A percentile compares a stretch with the other conserved stretches of the same genome.
These are phyloP conservation scores for Operophtera brumata DNA, from an alignment of 2,888 invertebrate genomes.

Conservation along the genomic window DNA sequence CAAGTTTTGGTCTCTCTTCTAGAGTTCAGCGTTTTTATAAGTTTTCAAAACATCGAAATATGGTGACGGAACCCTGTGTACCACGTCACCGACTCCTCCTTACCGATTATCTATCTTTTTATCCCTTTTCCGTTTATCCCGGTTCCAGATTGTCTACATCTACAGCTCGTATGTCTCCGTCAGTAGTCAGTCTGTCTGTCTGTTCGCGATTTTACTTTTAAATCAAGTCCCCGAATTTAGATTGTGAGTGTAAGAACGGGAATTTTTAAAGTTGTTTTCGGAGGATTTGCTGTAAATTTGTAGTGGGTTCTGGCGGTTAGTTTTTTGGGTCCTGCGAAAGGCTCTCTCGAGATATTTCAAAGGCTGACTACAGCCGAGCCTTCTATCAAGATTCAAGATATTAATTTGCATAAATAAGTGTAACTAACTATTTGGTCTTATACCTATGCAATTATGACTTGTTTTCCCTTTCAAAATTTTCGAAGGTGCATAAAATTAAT, in stretches of 20 bases:
- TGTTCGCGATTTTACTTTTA: slow-evolving; percentile 35
- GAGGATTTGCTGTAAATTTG: not conserved
- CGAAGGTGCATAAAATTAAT: too few relatives aligned
- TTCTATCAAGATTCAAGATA: too few relatives aligned
- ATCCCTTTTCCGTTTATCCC: slow-evolving; percentile 8
- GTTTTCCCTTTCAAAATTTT: too few relatives aligned
- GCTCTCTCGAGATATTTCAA: not conserved
- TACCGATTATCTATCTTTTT: not conserved
- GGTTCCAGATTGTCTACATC: slow-evolving; percentile 21
- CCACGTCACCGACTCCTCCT: not conserved
- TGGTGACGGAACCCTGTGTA: too few relatives aligned
- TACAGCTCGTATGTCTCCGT: slow-evolving; percentile 38
- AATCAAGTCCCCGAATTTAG: slow-evolving; percentile 22
- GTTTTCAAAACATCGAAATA: too few relatives aligned
- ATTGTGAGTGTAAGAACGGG: slow-evolving; percentile 20
- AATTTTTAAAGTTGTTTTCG: slow-evolving; percentile 4
- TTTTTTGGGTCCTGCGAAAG: not conserved
- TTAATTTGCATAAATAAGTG: too few relatives aligned
- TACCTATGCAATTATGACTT: too few relatives aligned
- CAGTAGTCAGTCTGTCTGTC: slow-evolving; percentile 43
- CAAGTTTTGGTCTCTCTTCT: too few relatives aligned
- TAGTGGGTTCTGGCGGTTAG: slow-evolving; percentile 3
- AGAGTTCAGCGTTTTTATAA: too few relatives aligned
- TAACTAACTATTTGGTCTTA: too few relatives aligned
- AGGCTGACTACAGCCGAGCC: not conserved